These are phyloP conservation scores for Apogon hyalosoma DNA, from an alignment of 2,797 vertebrate species.

Conservation along the genomic window DNA sequence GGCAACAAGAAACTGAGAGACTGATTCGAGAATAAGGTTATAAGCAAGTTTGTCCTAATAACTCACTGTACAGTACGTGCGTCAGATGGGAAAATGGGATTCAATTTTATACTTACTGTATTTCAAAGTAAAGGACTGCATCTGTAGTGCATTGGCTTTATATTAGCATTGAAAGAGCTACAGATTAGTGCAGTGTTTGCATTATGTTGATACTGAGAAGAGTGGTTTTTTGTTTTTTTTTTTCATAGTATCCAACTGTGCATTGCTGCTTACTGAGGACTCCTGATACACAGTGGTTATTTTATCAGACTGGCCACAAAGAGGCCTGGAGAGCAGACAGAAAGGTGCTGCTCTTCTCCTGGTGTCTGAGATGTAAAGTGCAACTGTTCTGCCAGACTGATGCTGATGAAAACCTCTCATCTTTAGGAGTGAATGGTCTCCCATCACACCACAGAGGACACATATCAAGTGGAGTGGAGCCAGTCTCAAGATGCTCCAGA, in stretches of 20 bases:
- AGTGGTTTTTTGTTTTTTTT: constrained; percentile 35
- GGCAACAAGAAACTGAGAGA: constrained; percentile 43
- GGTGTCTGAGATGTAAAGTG: constrained; percentile 32
- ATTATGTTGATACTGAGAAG: constrained; percentile 31
- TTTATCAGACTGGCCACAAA: constrained; percentile 57
- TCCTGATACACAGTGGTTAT: constrained; percentile 49
- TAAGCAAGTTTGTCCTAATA: constrained; percentile 50
- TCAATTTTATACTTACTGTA: constrained; percentile 33
- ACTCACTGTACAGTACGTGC: constrained; percentile 23
- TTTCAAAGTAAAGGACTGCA: constrained; percentile 43
- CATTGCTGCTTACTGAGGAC: constrained; percentile 35
- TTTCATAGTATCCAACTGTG: constrained; percentile 39
- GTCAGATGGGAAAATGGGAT: constrained; percentile 21
- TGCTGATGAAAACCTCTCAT: constrained; percentile 11
- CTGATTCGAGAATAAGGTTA: constrained; percentile 47
- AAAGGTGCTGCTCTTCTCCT: constrained; percentile 33
- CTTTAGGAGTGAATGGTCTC: constrained; percentile 16
- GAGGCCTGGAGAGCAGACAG: constrained; percentile 51
- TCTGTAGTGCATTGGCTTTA: constrained; percentile 43
- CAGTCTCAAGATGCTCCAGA: too few species aligned
- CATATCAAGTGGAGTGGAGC: constrained; percentile 2
- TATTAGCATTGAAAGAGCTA: constrained; percentile 51
- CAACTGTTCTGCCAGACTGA: constrained; percentile 23
- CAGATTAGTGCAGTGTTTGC: constrained; percentile 63
- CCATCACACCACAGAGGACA: constrained; percentile 31